phyloP scores from a whole-genome alignment of 35 echinoderm and acorn worm species.

The Eucidaris tribuloides region DNA sequence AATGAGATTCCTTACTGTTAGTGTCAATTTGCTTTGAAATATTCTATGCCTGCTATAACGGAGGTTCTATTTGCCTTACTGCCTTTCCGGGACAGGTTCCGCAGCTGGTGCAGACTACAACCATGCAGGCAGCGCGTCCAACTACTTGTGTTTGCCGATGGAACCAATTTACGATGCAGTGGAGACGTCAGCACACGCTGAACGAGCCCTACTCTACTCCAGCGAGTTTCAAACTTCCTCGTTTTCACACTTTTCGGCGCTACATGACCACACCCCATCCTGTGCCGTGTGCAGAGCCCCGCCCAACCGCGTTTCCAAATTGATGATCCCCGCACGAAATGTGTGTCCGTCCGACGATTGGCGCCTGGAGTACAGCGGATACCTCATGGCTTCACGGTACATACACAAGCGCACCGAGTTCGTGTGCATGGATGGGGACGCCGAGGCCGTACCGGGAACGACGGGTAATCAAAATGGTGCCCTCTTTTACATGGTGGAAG shows the following conservation, averaged over 20 bases:
- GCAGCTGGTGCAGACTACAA: neutral
- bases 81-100: neutral
- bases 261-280: neutral
- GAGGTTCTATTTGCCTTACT: neutral
- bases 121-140: neutral
- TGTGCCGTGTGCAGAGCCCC: constrained; percentile 19
- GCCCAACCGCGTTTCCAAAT: neutral
- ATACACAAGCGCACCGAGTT: constrained; percentile 8
- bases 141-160: neutral
- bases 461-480: neutral
- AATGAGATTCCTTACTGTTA: too few relatives aligned
- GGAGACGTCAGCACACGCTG: neutral
- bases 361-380: constrained; percentile 46
- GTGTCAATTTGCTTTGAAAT: too few relatives aligned
- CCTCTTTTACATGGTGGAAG: constrained; percentile 34
- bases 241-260: neutral
- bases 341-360: constrained; percentile 32
- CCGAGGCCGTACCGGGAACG: constrained; percentile 9
- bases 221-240: neutral
- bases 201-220: neutral
- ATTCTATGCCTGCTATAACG: neutral
- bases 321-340: constrained; percentile 48
- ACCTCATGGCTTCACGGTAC: constrained; percentile 12
- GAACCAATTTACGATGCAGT: constrained; percentile 2
- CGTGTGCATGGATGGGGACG: constrained; percentile 35